A percentile compares a stretch with the other conserved stretches of the same genome.
These are phyloP conservation scores for Acromyrmex echinatior DNA, from an alignment of 1,140 invertebrate species.

Conservation along the genomic window DNA sequence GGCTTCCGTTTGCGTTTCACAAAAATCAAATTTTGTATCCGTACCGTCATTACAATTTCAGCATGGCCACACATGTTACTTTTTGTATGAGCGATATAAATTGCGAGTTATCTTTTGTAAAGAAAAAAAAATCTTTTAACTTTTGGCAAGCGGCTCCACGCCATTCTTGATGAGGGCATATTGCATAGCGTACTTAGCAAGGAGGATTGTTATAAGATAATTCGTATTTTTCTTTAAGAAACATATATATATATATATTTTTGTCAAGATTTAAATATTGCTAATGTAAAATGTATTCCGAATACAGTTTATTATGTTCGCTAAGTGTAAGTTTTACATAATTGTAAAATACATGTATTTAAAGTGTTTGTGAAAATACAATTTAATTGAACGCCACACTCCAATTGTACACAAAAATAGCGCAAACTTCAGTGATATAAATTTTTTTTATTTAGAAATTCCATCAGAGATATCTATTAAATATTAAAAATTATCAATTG, in stretches of 20 bases:
- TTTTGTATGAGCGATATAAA: slow-evolving; percentile 72
- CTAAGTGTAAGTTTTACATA: slow-evolving; percentile 48
- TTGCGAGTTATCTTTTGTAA: slow-evolving; percentile 71
- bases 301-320: slow-evolving; percentile 39
- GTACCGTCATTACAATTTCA: slow-evolving; percentile 41
- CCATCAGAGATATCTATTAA: not conserved
- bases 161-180: not conserved
- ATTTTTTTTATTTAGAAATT: slow-evolving; percentile 16
- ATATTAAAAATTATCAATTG: not conserved
- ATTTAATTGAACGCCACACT: not conserved
- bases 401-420: not conserved
- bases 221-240: slow-evolving; percentile 29
- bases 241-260: slow-evolving; percentile 4
- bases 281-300: slow-evolving; percentile 12
- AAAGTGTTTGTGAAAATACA: slow-evolving; percentile 24
- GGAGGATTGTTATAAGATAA: not conserved
- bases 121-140: slow-evolving; percentile 49
- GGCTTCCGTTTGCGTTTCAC: slow-evolving; percentile 29
- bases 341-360: slow-evolving; percentile 44
- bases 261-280: slow-evolving; percentile 17
- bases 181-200: not conserved
- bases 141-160: not conserved
- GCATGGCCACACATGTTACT: slow-evolving; percentile 51
- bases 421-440: not conserved
- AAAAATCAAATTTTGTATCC: slow-evolving; percentile 40